phyloP scores from a whole-genome alignment of 1,140 invertebrate genomes.

The Leptopilina clavipes region DNA sequence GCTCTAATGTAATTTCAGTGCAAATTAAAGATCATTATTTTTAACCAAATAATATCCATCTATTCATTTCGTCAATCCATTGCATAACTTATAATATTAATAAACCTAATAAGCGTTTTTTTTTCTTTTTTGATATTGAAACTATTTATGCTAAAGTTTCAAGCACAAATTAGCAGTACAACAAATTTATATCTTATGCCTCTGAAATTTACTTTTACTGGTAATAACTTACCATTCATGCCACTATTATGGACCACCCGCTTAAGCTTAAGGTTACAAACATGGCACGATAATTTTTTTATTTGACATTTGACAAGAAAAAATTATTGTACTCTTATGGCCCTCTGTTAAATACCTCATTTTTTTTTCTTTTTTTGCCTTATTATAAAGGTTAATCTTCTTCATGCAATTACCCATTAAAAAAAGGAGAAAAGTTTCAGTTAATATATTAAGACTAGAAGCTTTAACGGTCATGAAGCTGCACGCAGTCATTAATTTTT shows the following conservation, averaged over 20 bases:
- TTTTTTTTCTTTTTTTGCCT: not conserved
- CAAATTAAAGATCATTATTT: too few species aligned
- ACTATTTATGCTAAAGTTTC: not conserved
- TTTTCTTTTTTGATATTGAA: not conserved
- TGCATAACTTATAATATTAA: too few species aligned
- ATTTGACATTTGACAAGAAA: slow-evolving; percentile 16
- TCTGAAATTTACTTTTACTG: slow-evolving; percentile 23
- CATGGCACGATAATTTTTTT: slow-evolving; percentile 22
- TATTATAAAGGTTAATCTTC: not conserved
- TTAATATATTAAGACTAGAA: slow-evolving; percentile 15
- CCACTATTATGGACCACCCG: slow-evolving; percentile 10
- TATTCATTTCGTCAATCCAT: too few species aligned
- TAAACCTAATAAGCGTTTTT: not conserved
- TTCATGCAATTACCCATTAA: not conserved
- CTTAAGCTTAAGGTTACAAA: not conserved
- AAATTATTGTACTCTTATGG: slow-evolving; percentile 7
- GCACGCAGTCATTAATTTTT: slow-evolving; percentile 8
- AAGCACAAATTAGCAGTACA: not conserved
- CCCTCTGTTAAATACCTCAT: not conserved
- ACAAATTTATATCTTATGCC: slow-evolving; percentile 36
- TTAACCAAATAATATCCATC: too few species aligned
- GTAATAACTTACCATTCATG: slow-evolving; percentile 30
- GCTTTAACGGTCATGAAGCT: slow-evolving; percentile 2
- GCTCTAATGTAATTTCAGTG: too few species aligned
- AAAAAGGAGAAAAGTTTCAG: not conserved